phyloP scores from a whole-genome alignment of 2,888 invertebrate species.

The Scaptomyza reducta region DNA sequence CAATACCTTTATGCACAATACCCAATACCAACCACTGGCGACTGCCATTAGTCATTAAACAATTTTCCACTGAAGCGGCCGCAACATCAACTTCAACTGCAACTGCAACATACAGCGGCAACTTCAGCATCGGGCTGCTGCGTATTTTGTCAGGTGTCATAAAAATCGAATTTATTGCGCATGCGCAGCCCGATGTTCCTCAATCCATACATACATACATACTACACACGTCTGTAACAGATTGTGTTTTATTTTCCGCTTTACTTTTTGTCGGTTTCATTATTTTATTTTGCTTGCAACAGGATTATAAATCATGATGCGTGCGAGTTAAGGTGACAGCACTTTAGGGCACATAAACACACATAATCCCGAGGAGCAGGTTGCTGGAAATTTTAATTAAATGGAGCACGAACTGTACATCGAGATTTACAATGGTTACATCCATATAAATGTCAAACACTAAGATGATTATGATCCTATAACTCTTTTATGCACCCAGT shows the following conservation, averaged over 20 bases:
- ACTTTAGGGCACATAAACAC: slow-evolving; percentile 75
- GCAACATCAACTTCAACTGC: slow-evolving; percentile 43
- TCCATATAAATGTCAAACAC: slow-evolving; percentile 26
- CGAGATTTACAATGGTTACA: slow-evolving; percentile 20
- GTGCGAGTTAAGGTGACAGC: slow-evolving; percentile 78
- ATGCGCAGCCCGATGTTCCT: slow-evolving; percentile 73
- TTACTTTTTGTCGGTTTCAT: slow-evolving; percentile 54
- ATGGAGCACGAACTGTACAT: slow-evolving; percentile 53
- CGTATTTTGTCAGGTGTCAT: slow-evolving; percentile 84
- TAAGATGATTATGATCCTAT: slow-evolving; percentile 12
- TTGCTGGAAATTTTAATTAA: slow-evolving; percentile 74
- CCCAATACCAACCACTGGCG: slow-evolving; percentile 20
- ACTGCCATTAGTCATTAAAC: slow-evolving; percentile 77
- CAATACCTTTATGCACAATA: slow-evolving; percentile 7
- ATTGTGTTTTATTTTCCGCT: slow-evolving; percentile 1
- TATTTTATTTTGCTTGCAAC: slow-evolving; percentile 67
- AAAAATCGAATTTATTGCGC: slow-evolving; percentile 83
- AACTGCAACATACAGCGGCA: slow-evolving; percentile 32
- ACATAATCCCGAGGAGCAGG: slow-evolving; percentile 62
- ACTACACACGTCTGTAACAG: too few species aligned
- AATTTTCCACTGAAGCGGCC: slow-evolving; percentile 74
- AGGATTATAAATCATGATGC: slow-evolving; percentile 75
- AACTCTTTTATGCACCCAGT: slow-evolving; percentile 6
- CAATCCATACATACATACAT: slow-evolving; percentile 12
- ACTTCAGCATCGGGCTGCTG: slow-evolving; percentile 56